Percentiles rank a stretch among this genome's conserved stretches.
Evolutionary conservation across 2,113 vertebrate species (phyloP).

Genomic region (Pseudois nayaur): DNA sequence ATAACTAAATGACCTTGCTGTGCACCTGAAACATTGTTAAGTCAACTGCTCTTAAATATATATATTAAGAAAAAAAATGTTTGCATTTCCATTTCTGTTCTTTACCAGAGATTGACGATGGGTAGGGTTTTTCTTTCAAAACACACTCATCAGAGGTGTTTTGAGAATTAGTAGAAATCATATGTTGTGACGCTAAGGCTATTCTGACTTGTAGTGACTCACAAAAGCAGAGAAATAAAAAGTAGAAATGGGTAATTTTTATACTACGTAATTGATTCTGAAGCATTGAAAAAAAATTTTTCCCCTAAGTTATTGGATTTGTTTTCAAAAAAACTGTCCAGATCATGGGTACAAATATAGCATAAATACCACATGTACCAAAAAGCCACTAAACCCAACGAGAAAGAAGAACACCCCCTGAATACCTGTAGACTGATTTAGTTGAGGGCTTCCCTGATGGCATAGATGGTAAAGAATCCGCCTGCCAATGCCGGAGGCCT

Average conservation of each 20-base stretch:
- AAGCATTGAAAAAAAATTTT: background rate
- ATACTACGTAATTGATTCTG: background rate
- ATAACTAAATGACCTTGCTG: background rate
- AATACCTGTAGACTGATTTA: background rate
- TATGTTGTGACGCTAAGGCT: background rate
- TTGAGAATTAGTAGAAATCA: slow-evolving; percentile 12
- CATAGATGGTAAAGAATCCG: background rate
- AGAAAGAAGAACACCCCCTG: background rate
- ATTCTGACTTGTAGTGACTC: background rate
- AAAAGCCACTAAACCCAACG: background rate
- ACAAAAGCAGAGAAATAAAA: background rate
- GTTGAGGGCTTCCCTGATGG: background rate
- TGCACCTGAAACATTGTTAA: background rate
- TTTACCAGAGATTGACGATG: background rate
- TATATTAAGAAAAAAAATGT: background rate
- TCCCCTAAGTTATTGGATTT: background rate
- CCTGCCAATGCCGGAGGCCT: background rate
- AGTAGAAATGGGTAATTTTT: background rate
- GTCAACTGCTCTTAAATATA: background rate
- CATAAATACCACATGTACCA: background rate
- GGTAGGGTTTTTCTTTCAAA: background rate
- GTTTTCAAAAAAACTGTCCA: background rate
- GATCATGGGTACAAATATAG: background rate
- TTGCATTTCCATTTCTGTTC: background rate
- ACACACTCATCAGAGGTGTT: background rate